These are phyloP conservation scores for Pterostichus madidus DNA, from an alignment of 2,888 invertebrate genomes.

Conservation along the genomic window DNA sequence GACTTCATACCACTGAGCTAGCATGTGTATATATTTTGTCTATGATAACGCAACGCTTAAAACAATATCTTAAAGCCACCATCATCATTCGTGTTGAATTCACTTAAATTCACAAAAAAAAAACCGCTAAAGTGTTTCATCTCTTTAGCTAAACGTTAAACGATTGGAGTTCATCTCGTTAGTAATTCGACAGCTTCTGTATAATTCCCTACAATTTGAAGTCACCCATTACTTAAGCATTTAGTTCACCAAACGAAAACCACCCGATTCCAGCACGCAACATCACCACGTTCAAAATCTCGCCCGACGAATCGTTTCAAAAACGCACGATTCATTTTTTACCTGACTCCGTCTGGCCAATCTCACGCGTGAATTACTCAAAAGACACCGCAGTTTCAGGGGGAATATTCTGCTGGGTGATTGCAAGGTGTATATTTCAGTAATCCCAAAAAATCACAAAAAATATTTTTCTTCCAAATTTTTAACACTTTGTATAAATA, in stretches of 20 bases:
- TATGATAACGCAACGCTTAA: too few relatives aligned
- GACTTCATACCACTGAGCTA: too few relatives aligned
- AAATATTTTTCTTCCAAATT: slow-evolving; percentile 70
- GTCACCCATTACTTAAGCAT: slow-evolving; percentile 62
- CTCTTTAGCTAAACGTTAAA: not conserved
- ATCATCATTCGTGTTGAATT: not conserved
- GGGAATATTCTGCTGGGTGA: not conserved
- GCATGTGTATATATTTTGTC: too few relatives aligned
- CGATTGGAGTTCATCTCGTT: slow-evolving; percentile 32
- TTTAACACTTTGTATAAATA: slow-evolving; percentile 70
- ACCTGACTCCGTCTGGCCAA: slow-evolving; percentile 67
- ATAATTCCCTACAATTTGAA: slow-evolving; percentile 63
- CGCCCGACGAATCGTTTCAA: slow-evolving; percentile 27
- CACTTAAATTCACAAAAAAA: not conserved
- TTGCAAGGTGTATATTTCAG: slow-evolving; percentile 69
- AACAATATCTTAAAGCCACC: too few relatives aligned
- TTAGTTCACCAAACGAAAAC: slow-evolving; percentile 25
- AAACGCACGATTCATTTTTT: slow-evolving; percentile 68
- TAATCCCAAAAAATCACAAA: slow-evolving; percentile 71
- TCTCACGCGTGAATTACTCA: slow-evolving; percentile 37
- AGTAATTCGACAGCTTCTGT: slow-evolving; percentile 59
- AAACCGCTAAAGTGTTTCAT: too few relatives aligned
- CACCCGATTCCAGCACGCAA: slow-evolving; percentile 28
- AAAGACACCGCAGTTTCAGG: not conserved
- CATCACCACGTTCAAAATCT: slow-evolving; percentile 9